Base-by-base conservation (phyloP, 2,797 vertebrate genomes). In the Rhinichthys osculus region DNA sequence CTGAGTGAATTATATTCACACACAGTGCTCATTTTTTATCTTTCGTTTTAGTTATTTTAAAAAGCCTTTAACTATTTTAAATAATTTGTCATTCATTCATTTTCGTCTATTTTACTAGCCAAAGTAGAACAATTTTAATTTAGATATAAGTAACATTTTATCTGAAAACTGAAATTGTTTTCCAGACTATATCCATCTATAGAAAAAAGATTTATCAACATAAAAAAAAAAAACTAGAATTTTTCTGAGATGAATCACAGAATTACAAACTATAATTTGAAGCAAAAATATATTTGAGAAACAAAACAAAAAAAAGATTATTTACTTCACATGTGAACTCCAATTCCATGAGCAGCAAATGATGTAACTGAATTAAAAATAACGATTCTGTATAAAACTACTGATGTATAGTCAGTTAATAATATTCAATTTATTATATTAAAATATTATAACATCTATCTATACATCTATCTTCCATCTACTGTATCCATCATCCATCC, bases 391-490 rank as follows among this genome's bases (percentile, higher is more conserved):
- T 30, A 30, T 50, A 44, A 73, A 73, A 50, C 13, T 9, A 17
- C 40, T n/a, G 6, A 27, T 44, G 40, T 16, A 27, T 16, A 71
- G 40, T 7, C 21, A 71, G 38, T 17, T 64, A 27, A 64, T 64
- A 30, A 64, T 27, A 64, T 64, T 64, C 3, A 27, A 62, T n/a
- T 62, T n/a, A 62, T 23, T 27, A 62, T n/a, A 59, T 59, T n/a
- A 59, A 59, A 3, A 4, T 10, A n/a, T 4, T 19, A 52, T 52
- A 52, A 52, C 7, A 52, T 54, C 8, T 23, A 57, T 11, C 9
- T 2, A n/a, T n/a, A 0, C 0, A 59, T n/a, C 9, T 6, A 21
- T 38, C 3, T 1, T 11, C 42, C 42, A 4, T 35, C 30, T 0
- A 6, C 8, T 21, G 42, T 3, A 54, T 54, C 21, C 5, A 33